phyloP scores from a whole-genome alignment of 1,140 invertebrate species.

The Drosophila nannoptera region DNA sequence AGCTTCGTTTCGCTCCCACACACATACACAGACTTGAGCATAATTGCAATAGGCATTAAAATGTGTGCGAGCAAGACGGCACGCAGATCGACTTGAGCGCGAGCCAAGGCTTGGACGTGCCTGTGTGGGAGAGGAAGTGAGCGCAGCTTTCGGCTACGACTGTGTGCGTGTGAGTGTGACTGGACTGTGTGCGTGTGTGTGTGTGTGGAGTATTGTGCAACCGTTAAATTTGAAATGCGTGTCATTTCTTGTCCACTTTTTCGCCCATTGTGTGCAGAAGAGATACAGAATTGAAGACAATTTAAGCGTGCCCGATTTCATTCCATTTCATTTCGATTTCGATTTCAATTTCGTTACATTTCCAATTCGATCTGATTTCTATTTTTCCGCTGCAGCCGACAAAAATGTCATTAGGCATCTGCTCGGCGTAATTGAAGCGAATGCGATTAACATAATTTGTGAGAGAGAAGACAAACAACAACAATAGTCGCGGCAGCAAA shows the following conservation, averaged over 20 bases:
- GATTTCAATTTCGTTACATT: conserved; percentile 30
- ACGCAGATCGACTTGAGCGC: conserved; percentile 25
- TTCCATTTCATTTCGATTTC: conserved; percentile 12
- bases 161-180: conserved; percentile 10
- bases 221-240: conserved; percentile 24
- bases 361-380: conserved; percentile 20
- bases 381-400: conserved; percentile 14
- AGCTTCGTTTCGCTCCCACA: conserved; percentile 36
- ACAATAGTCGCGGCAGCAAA: too few species aligned
- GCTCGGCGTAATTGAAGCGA: conserved; percentile 68
- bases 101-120: conserved; percentile 1
- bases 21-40: conserved; percentile 28
- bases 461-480: too few species aligned
- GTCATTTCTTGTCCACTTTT: not conserved
- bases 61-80: conserved; percentile 8
- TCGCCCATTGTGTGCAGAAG: conserved; percentile 40
- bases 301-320: conserved; percentile 38
- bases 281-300: conserved; percentile 41
- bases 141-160: not conserved
- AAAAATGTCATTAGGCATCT: conserved; percentile 41
- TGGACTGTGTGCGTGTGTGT: conserved; percentile 10
- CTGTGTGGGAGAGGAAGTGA: conserved; percentile 38
- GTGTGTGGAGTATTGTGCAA: conserved; percentile 40
- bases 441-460: conserved; percentile 76
- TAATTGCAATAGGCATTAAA: conserved; percentile 47